These are phyloP conservation scores for Rhinichthys klamathensis DNA, from an alignment of 2,113 vertebrate species.

Conservation along the genomic window DNA sequence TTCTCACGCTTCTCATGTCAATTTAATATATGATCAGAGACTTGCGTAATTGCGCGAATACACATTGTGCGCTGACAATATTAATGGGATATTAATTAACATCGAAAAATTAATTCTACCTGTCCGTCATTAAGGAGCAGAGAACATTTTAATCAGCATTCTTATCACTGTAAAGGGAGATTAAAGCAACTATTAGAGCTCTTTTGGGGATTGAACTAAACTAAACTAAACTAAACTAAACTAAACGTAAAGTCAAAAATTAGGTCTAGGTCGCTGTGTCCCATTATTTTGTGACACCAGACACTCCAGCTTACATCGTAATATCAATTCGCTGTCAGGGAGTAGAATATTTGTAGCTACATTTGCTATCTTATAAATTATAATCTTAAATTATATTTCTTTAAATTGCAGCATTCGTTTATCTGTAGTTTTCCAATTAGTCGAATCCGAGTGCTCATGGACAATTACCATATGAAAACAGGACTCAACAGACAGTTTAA, in stretches of 20 bases:
- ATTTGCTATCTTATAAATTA: neutral
- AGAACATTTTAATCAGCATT: neutral
- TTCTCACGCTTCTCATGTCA: neutral
- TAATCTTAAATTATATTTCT: neutral
- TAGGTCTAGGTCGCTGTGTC: neutral
- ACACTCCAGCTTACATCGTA: neutral
- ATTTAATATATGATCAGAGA: neutral
- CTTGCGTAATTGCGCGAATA: neutral
- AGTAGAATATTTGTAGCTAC: neutral
- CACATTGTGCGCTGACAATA: neutral
- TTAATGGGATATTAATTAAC: neutral
- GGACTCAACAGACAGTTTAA: constrained; percentile 52
- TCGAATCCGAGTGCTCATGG: constrained; percentile 41
- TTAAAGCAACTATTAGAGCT: neutral
- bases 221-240: neutral
- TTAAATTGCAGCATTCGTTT: constrained; percentile 34
- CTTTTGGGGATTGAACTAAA: neutral
- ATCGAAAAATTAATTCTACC: neutral
- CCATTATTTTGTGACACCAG: neutral
- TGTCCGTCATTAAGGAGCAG: neutral
- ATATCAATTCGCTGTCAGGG: neutral
- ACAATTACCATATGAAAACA: constrained; percentile 58
- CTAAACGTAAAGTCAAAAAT: neutral
- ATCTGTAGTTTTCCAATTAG: constrained; percentile 55
- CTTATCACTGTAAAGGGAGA: neutral